Evolutionary conservation across 2,113 vertebrate genomes (phyloP), one percentile per base, ranked within the genome.

Genomic region (Talpa occidentalis): DNA sequence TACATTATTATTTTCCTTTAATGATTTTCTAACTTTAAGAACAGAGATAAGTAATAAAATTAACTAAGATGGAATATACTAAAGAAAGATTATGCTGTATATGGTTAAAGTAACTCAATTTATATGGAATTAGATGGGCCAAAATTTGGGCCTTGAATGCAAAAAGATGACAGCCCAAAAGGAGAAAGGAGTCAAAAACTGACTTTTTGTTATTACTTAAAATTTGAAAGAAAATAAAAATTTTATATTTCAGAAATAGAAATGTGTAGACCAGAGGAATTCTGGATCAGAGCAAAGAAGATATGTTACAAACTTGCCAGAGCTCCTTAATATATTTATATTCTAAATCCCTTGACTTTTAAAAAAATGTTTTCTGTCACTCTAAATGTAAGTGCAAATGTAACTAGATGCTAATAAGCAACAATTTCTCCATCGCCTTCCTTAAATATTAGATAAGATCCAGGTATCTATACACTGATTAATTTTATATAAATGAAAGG

Each of bases 161-260:
- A 47, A 54, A 88, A 90, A 35, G 7, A 2, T 26, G 0, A 35
- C 52, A 82, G 56, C 21, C 92, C 35, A 83, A 24, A 52, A 54
- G 42, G 19, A 96, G 10, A 73, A 54, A 83, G 30, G n/a, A 84
- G 19, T 90, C 32, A 74, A 78, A 78, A 79, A 79, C 74, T 73
- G 30, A 56, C 12, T 74, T 49, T 67, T 78, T 62, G 28, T 94
- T 84, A 14, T 44, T 78, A 54, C 47, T 70, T 91, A 60, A 76
- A 90, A 76, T 40, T 69, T 70, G 30, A 95, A 91, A 52, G 35
- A 88, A 87, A 92, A 59, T 47, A 28, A 91, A 72, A 93, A 21
- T 5, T n/a, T n/a, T n/a, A 62, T 37, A 28, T 12, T 12, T 64
- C 35, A 93, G 47, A 87, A 90, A 73, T 42, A 73, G 70, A 96